These are phyloP conservation scores for Pemphredon lugubris DNA, from an alignment of 2,888 invertebrate species.

Conservation along the genomic window DNA sequence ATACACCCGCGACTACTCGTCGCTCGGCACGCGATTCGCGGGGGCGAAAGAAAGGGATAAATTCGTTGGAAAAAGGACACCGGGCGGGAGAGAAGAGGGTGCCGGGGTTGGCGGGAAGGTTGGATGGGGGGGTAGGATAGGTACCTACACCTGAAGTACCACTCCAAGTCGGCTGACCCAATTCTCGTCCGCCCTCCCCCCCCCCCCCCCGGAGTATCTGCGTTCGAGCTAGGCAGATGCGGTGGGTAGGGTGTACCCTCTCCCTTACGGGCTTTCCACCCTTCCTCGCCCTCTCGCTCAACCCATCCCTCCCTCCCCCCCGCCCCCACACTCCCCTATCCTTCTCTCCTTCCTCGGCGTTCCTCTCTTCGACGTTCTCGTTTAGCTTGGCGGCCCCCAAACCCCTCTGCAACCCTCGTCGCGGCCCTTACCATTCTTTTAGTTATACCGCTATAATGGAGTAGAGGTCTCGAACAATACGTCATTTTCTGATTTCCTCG, in stretches of 20 bases:
- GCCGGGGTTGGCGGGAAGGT: conserved; percentile 25
- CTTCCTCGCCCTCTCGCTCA: conserved; percentile 8
- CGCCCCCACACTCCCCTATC: no score
- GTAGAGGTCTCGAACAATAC: conserved; percentile 59
- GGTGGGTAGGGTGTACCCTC: no score
- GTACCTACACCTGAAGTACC: conserved; percentile 75
- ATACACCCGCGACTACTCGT: no score
- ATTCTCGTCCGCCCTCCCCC: conserved; percentile 67
- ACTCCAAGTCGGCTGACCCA: conserved; percentile 76
- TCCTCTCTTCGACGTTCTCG: background rate
- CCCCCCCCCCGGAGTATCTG: conserved; percentile 47
- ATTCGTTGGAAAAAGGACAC: conserved; percentile 9
- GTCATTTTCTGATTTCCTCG: conserved; percentile 65
- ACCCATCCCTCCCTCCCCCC: conserved; percentile 4
- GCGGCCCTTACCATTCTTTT: conserved; percentile 24
- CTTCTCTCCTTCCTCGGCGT: background rate
- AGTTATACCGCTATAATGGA: conserved; percentile 47
- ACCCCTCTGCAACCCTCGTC: background rate
- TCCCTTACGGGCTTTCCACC: conserved; percentile 16
- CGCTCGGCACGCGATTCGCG: no score
- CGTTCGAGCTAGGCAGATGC: conserved; percentile 57
- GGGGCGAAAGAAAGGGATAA: no score
- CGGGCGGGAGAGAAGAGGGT: conserved; percentile 18
- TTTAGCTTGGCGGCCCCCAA: conserved; percentile 7
- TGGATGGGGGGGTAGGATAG: conserved; percentile 55